Evolutionary conservation across 2,797 vertebrate species (phyloP), one percentile per base, ranked within the genome.

Genomic region (Pangasius krempfi): DNA sequence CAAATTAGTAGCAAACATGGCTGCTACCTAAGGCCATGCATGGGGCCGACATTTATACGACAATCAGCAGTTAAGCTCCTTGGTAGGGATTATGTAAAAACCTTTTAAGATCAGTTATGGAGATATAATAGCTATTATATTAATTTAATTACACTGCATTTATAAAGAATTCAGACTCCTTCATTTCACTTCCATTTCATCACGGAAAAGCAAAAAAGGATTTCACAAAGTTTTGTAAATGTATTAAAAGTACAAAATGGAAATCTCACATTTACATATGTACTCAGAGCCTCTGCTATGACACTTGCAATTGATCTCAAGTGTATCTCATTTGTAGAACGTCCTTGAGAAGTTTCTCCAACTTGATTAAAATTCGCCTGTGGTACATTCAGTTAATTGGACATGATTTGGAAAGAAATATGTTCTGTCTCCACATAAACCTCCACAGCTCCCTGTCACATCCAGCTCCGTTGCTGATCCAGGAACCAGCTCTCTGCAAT

Each of bases 1-100:
- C 83, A 91, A 92, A 95, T 93, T 88, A 92, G 93, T 88, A 89
- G 58, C 89, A 90, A 94, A 94, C 89, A 88, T 30, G 79, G 85
- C 66, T 10, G 80, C 89, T 88, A 70, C 87, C 85, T 82, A 87
- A 92, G 90, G 91, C 78, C 87, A 92, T 90, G 86, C 47, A 85
- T 64, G 91, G 83, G 87, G 64, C 52, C 33, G 52, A 33, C 75
- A 86, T 81, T 85, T 25, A 86, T 58, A 62, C 16, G 10, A 27
- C 76, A 82, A 20, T 73, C 75, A 54, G 66, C 84, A 89, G 76
- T 68, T 79, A 44, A 85, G 73, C 73, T 56, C 54, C 47, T 47
- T n/a, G 20, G 13, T 33, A 72, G 30, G 56, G 62, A 14, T 50
- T 80, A 25, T 64, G 25, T 4, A 85, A 47, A 76, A 44, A 60